These are phyloP conservation scores for Coranthus polyacanthus DNA, from an alignment of 2,797 vertebrate genomes.

Conservation along the genomic window DNA sequence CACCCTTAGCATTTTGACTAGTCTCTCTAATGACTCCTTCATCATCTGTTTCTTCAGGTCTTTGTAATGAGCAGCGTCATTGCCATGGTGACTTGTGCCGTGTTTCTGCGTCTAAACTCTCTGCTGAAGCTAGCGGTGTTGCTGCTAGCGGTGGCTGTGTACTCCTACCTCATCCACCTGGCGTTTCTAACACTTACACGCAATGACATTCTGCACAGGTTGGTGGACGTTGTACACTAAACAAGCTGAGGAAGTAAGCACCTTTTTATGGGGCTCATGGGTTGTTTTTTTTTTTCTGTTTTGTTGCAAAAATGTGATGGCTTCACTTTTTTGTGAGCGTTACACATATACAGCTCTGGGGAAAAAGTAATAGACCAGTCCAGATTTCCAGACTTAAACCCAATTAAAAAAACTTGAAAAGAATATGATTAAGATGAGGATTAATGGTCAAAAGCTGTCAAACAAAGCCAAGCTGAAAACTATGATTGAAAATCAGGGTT, in stretches of 20 bases:
- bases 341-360: no score
- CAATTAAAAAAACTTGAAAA: no score
- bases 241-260: background rate
- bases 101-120: constrained; percentile 85
- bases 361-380: no score
- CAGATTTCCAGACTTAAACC: no score
- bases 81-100: constrained; percentile 87
- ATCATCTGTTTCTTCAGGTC: constrained; percentile 58
- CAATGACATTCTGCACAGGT: constrained; percentile 67
- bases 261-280: no score
- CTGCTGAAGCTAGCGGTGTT: constrained; percentile 83
- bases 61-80: constrained; percentile 83
- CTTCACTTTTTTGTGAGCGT: no score
- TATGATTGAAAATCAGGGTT: no score
- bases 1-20: background rate
- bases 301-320: no score
- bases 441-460: no score
- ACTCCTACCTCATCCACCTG: constrained; percentile 83
- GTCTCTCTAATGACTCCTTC: background rate
- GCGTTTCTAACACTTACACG: constrained; percentile 65
- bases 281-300: no score
- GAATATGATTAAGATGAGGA: no score
- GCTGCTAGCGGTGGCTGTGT: constrained; percentile 74
- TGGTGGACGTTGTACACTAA: background rate
- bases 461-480: no score